phyloP scores from a whole-genome alignment of 2,797 vertebrate genomes.

The Pelobates cultripes region DNA sequence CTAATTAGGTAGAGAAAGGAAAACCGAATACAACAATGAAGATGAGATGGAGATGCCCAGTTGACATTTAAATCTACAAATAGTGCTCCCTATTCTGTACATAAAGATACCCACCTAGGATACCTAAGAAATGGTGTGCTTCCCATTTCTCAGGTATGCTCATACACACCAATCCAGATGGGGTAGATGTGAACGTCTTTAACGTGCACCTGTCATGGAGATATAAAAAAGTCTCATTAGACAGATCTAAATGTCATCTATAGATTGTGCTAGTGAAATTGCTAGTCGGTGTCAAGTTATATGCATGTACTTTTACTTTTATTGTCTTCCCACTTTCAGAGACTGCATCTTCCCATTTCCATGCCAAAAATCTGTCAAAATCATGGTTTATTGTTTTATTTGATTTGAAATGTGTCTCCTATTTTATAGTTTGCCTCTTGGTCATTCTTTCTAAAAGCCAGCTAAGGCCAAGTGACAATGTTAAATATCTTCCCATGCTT shows the following conservation, averaged over 20 bases:
- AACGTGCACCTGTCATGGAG: background rate
- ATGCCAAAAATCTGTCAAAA: too few species aligned
- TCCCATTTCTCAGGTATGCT: background rate
- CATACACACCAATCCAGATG: constrained; percentile 2
- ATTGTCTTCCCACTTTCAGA: too few species aligned
- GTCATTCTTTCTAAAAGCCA: too few species aligned
- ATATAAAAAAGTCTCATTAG: constrained; percentile 8
- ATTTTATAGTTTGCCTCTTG: too few species aligned
- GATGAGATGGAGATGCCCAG: too few species aligned
- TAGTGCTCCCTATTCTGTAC: background rate
- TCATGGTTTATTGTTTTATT: too few species aligned
- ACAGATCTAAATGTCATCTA: background rate
- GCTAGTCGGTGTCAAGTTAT: background rate
- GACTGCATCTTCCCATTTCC: too few species aligned
- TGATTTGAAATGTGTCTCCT: too few species aligned
- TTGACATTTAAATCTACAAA: background rate
- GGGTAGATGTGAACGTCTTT: background rate
- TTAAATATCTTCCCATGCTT: too few species aligned
- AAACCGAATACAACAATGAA: background rate
- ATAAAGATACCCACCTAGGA: background rate
- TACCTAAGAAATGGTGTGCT: background rate
- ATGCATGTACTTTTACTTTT: too few species aligned
- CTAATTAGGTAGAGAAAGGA: background rate
- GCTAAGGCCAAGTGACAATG: too few species aligned
- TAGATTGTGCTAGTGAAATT: background rate